Base-by-base conservation (phyloP, 2,113 vertebrate species). In the Anarrhichthys ocellatus region DNA sequence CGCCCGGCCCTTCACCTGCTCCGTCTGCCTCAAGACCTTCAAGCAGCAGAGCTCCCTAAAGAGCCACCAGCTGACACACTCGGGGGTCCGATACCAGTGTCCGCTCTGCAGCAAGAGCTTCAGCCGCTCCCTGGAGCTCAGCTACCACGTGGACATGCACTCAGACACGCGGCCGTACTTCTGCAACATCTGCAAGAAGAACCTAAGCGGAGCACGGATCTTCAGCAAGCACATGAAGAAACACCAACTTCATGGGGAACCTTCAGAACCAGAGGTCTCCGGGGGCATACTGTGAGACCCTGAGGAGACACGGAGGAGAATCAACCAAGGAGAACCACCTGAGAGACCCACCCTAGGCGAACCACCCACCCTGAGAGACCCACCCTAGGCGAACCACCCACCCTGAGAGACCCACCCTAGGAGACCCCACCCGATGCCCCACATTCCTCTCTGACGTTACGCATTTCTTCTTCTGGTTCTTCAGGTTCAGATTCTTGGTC, bases 61-160 rank as follows among this genome's bases (percentile, higher is more conserved):
- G 76, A 87, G 67, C 76, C 91, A 92, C 88, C 84, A 87, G 69
- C 63, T 85, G 72, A 87, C 78, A 1, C 91, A 92, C 91, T 71
- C 88, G 0, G 86, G 76, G 0, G 81, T 92, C 13, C 89, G 91
- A n/a, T 84, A 73, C 83, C 86, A 82, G 72, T 92, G 91, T 24
- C 86, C 88, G 2, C 42, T 90, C 15, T 92, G 91, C 83, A 78
- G 24, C 78, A 84, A 81, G 86, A 91, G 86, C 88, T 92, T 92
- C 88, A 88, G 84, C 80, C 84, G 84, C 17, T 76, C 91, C 15
- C 84, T 87, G 5, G 91, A 92, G 78, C 91, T 92, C 80, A 89
- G 68, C 78, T 92, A 89, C 80, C 91, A 92, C 74, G 76, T 89
- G 9, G 84, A 88, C 15, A 24, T 74, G 48, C 91, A 92, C 82